These are phyloP conservation scores for Palaemon carinicauda DNA, from an alignment of 1,140 invertebrate genomes.

Conservation along the genomic window DNA sequence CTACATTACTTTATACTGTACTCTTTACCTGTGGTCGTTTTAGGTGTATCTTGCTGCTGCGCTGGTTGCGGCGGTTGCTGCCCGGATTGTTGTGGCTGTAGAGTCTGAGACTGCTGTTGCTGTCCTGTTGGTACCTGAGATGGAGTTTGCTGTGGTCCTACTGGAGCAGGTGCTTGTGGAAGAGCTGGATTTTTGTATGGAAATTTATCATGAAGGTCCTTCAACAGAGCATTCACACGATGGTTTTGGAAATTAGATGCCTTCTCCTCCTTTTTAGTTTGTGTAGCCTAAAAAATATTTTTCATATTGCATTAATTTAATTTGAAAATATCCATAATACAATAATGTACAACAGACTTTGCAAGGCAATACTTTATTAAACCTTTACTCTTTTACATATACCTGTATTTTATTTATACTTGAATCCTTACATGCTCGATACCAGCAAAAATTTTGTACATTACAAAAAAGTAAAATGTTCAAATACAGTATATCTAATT, in stretches of 20 bases:
- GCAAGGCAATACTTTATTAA: too few relatives aligned
- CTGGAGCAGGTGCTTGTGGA: slow-evolving; percentile 13
- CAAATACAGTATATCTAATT: too few relatives aligned
- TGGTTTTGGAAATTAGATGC: slow-evolving; percentile 92
- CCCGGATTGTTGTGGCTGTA: not conserved
- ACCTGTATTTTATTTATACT: too few relatives aligned
- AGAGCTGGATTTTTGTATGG: slow-evolving; percentile 70
- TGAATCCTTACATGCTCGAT: too few relatives aligned
- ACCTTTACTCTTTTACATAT: too few relatives aligned
- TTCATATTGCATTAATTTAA: too few relatives aligned
- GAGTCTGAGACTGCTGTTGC: not conserved
- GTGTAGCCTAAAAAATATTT: slow-evolving; percentile 61
- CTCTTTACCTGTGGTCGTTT: too few relatives aligned
- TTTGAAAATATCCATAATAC: too few relatives aligned
- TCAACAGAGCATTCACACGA: slow-evolving; percentile 89
- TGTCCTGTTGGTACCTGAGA: not conserved
- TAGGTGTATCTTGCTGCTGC: not conserved
- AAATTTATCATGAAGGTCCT: slow-evolving; percentile 88
- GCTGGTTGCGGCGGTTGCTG: not conserved
- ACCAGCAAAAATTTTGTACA: too few relatives aligned
- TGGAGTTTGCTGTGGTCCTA: not conserved
- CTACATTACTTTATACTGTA: too few relatives aligned
- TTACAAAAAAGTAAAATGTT: too few relatives aligned
- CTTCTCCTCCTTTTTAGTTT: slow-evolving; percentile 80
- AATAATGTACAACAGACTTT: too few relatives aligned